Evolutionary conservation across 2,888 invertebrate genomes (phyloP), one percentile per base, ranked within the genome.

Genomic region (Mythimna impura): DNA sequence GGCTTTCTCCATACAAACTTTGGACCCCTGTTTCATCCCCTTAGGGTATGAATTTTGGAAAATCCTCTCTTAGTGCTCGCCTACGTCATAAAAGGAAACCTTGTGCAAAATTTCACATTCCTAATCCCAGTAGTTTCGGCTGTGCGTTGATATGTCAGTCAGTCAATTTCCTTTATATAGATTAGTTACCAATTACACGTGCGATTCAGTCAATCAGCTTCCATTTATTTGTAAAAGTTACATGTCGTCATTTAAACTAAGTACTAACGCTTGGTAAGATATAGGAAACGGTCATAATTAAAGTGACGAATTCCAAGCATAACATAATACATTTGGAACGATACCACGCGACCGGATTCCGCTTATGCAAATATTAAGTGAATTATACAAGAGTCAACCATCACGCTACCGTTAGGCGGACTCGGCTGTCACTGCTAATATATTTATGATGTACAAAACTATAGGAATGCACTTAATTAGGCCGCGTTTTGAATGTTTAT

Each of bases 361-460:
- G 52, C n/a, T 22, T 75, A 83, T 85, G 84, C 81, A 86, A 86
- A 85, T 85, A 77, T 78, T 61, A 74, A 62, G 66, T 86, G 77
- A 84, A 73, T 81, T 81, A 82, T 82, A 80, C 70, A 58, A 73
- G 65, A 76, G 54, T 50, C 76, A 76, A 72, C 40, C 81, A 85
- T 84, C 81, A 78, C 76, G 86, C 86, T 83, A 86, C 88, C 86
- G 85, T 86, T 89, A 84, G 55, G 34, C 36, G 63, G 66, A 69
- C 57, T 67, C 12, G 36, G 43, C 66, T 70, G 71, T 79, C 68
- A 20, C 66, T 68, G 62, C 60, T 62, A 52, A 70, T 65, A 30
- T 67, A 82, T 84, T 78, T 86, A 86, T 75, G 70, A 74, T 64
- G 55, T 55, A 57, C 70, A 66, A 78, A 76, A 72, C 71, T 75